Conservation (phyloP, 2,113 vertebrate species). For the Scytalopus superciliaris region DNA sequence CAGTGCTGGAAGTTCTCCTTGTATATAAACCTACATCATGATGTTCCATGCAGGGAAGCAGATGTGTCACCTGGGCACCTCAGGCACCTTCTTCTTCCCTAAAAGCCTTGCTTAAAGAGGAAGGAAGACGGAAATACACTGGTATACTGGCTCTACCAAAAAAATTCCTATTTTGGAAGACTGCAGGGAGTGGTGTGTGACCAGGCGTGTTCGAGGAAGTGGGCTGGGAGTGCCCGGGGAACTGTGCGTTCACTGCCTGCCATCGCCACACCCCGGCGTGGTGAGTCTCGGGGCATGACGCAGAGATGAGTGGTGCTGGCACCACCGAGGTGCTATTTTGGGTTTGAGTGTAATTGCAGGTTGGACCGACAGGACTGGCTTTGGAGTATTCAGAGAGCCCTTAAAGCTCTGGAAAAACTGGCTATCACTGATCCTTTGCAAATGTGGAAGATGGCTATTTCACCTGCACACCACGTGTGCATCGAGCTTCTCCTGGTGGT, state of each 20-base stretch:
- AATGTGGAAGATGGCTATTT: background rate
- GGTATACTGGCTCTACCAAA: background rate
- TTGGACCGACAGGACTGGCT: background rate
- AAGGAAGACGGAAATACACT: background rate
- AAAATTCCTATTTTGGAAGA: conserved; percentile 14
- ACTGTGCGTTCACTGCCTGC: background rate
- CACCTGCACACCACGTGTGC: fast-evolving
- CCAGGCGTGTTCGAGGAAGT: background rate
- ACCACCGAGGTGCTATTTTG: background rate
- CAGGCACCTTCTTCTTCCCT: background rate
- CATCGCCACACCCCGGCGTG: background rate
- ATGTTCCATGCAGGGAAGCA: fast-evolving
- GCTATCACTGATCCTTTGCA: background rate
- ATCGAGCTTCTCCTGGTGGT: fast-evolving
- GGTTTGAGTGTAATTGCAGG: conserved; percentile 1
- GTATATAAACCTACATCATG: background rate
- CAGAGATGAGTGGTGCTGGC: background rate
- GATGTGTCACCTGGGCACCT: background rate
- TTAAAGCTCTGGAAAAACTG: background rate
- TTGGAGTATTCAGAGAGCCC: background rate
- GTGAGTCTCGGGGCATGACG: background rate
- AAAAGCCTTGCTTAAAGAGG: background rate
- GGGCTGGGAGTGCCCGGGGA: background rate
- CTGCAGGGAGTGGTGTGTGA: background rate
- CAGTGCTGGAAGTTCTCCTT: background rate